Evolutionary conservation across 2,797 vertebrate species (phyloP), one percentile per base, ranked within the genome.

Genomic region (Myoxocephalus aenaeus): DNA sequence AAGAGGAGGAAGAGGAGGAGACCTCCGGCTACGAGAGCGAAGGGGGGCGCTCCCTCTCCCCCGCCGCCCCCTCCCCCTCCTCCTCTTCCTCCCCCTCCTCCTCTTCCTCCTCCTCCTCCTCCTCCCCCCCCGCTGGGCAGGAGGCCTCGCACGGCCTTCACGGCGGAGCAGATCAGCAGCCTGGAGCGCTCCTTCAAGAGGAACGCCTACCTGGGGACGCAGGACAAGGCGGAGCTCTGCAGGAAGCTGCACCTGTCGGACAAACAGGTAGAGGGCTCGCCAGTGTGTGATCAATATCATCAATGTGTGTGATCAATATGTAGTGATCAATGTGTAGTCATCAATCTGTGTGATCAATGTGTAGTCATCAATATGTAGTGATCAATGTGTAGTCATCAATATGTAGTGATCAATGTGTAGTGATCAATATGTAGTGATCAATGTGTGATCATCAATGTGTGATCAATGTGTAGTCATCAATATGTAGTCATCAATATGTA

Each of bases 21-120:
- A 96, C 94, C 0, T 95, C 95, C 0, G 95, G 94, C 0, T 96
- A 95, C 11, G 95, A 96, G 82, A 95, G 95, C 0, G 95, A 96
- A 67, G 93, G 92, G 0, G 82, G 90, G 5, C 93, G 20, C 0
- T 93, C 92, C 4, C 84, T 90, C 5, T 95, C 93, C 10, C 92
- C 94, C 2, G 32, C 79, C 0, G 40, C 73, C 25, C 1, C 67
- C 66, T 34, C 88, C 0, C 82, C 87, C 40, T 42, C 5, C 9
- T 1, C 77, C 0, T 77, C 87, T 4, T 94, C 93, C 9, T 90
- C 12, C 40, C 13, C 40, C 32, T 32, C 32, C 3, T 32, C 6
- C 25, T 40, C 88, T 0, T 80, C 87, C 40, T 42, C 5, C 1
- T 7, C 77, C 0, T 77, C 87, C 5, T 94, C 93, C 8, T 90